phyloP scores from a whole-genome alignment of 2,113 vertebrate genomes.

The Drymodes brunneopygia region DNA sequence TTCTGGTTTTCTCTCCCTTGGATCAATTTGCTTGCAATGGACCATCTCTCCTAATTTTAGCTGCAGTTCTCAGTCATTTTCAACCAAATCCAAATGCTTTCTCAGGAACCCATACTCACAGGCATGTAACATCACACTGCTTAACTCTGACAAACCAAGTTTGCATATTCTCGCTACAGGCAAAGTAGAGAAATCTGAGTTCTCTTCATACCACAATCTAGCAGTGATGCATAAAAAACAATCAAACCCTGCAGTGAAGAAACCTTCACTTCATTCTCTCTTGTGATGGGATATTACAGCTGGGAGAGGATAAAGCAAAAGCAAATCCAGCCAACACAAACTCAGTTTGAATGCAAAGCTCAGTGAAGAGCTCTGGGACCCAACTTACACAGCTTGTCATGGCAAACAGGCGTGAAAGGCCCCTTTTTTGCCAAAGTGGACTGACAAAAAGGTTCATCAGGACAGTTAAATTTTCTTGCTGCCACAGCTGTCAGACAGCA shows the following conservation, averaged over 20 bases:
- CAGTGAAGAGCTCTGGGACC: neutral
- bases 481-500: neutral
- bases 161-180: neutral
- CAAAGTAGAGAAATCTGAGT: neutral
- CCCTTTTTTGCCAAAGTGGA: neutral
- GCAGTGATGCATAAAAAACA: neutral
- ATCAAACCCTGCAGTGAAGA: neutral
- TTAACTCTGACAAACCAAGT: neutral
- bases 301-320: neutral
- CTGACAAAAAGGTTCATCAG: neutral
- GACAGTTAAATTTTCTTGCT: neutral
- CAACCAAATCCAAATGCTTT: neutral
- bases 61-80: neutral
- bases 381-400: neutral
- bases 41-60: neutral
- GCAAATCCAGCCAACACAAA: neutral
- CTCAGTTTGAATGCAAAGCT: neutral
- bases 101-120: neutral
- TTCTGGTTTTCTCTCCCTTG: neutral
- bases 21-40: neutral
- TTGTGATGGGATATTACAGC: neutral
- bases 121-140: neutral
- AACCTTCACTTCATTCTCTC: neutral
- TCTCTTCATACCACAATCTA: neutral
- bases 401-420: neutral